Conservation (phyloP, 2,113 vertebrate species). For the Nestor notabilis region DNA sequence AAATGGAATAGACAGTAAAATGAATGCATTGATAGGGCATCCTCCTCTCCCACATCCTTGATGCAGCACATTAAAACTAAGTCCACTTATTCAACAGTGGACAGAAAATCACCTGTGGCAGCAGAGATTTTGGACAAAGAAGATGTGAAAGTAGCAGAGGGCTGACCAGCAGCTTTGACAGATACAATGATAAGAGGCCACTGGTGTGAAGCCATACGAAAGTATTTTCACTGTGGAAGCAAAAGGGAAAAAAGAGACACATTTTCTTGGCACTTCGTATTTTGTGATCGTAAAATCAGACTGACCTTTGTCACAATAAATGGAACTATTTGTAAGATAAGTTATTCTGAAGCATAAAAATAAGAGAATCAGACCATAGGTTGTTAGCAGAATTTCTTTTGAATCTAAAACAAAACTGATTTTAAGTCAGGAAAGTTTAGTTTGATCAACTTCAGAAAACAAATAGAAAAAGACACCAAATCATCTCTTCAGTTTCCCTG, state of each 20-base stretch:
- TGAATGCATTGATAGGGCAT: not conserved
- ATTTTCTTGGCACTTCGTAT: not conserved
- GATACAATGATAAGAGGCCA: not conserved
- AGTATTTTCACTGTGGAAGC: not conserved
- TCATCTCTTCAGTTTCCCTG: not conserved
- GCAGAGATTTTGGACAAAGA: not conserved
- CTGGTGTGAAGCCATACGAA: not conserved
- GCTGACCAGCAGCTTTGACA: not conserved
- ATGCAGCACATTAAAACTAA: not conserved
- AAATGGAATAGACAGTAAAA: not conserved
- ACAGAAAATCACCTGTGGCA: not conserved
- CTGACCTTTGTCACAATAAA: not conserved
- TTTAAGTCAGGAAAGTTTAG: slow-evolving; percentile 16
- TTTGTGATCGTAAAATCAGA: not conserved
- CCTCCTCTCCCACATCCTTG: not conserved
- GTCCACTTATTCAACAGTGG: not conserved
- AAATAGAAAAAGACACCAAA: slow-evolving; percentile 40
- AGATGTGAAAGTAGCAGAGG: not conserved
- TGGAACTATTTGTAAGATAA: not conserved
- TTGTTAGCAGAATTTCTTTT: not conserved
- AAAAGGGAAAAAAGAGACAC: not conserved
- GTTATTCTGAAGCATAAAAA: not conserved
- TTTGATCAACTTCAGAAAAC: slow-evolving; percentile 4
- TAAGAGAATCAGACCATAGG: not conserved
- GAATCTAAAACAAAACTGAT: not conserved